Evolutionary conservation across 2,888 invertebrate species (phyloP).

Genomic region (Nemapogon koenigi): DNA sequence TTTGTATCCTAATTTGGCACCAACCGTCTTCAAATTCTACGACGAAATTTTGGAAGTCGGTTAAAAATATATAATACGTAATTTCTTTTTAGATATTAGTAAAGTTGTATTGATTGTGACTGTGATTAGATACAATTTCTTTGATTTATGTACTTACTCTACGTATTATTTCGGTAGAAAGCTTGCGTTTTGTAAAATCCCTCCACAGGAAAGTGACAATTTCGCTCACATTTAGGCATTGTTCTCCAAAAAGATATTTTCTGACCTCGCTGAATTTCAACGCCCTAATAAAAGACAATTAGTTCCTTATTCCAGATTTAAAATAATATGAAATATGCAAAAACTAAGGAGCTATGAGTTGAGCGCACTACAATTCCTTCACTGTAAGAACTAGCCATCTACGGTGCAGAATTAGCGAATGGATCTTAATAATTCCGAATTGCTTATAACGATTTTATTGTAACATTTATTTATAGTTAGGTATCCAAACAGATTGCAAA

Average conservation of each 20-base stretch:
- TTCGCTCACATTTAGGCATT: slow-evolving; percentile 11
- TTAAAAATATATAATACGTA: slow-evolving; percentile 11
- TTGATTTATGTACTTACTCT: slow-evolving; percentile 10
- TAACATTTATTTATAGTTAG: no score
- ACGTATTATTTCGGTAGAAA: slow-evolving; percentile 12
- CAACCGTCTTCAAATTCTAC: no score
- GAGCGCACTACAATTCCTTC: slow-evolving; percentile 15
- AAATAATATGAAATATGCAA: slow-evolving; percentile 13
- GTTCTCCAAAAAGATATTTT: slow-evolving; percentile 14
- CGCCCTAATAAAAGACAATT: slow-evolving; percentile 13
- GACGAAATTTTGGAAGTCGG: neutral
- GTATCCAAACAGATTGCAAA: no score
- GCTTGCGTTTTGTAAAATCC: slow-evolving; percentile 12
- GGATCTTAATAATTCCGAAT: no score
- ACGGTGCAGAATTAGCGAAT: no score
- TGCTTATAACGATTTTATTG: no score
- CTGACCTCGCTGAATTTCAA: slow-evolving; percentile 11
- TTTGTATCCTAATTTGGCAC: no score
- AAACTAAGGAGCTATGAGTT: slow-evolving; percentile 13
- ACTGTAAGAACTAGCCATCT: slow-evolving; percentile 11
- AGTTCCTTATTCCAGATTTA: slow-evolving; percentile 10
- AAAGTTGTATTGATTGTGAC: slow-evolving; percentile 14
- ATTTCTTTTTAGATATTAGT: slow-evolving; percentile 13
- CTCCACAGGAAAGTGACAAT: slow-evolving; percentile 9
- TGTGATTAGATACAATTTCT: slow-evolving; percentile 12